Conservation (phyloP, 2,113 vertebrate species). For the Fulica atra region DNA sequence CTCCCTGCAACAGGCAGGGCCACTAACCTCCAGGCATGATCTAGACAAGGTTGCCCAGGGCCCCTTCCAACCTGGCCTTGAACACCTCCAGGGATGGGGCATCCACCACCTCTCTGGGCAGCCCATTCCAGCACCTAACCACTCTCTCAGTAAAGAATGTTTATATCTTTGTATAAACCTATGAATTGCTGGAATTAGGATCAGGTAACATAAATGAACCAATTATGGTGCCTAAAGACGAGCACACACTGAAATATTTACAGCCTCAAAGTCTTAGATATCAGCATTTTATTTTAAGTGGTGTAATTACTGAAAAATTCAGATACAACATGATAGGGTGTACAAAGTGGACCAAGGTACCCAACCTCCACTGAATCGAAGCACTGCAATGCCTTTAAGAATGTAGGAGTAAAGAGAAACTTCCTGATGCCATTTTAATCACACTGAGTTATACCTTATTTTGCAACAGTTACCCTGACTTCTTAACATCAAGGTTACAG, state of each 20-base stretch:
- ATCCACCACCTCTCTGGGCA: no score
- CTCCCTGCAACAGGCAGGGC: no score
- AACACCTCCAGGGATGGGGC: no score
- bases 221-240: background rate
- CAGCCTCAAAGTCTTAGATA: background rate
- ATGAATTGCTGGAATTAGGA: background rate
- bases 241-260: background rate
- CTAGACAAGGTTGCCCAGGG: no score
- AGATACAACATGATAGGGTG: background rate
- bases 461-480: background rate
- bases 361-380: background rate
- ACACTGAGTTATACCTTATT: background rate
- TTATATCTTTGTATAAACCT: background rate
- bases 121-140: no score
- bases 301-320: background rate
- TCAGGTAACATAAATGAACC: background rate
- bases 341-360: background rate
- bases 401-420: background rate
- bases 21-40: no score
- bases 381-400: background rate
- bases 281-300: background rate
- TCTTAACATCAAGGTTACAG: background rate
- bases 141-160: background rate
- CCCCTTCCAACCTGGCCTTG: no score
- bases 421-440: background rate